These are phyloP conservation scores for Rattus rattus DNA, from an alignment of 2,113 vertebrate species.

Conservation along the genomic window DNA sequence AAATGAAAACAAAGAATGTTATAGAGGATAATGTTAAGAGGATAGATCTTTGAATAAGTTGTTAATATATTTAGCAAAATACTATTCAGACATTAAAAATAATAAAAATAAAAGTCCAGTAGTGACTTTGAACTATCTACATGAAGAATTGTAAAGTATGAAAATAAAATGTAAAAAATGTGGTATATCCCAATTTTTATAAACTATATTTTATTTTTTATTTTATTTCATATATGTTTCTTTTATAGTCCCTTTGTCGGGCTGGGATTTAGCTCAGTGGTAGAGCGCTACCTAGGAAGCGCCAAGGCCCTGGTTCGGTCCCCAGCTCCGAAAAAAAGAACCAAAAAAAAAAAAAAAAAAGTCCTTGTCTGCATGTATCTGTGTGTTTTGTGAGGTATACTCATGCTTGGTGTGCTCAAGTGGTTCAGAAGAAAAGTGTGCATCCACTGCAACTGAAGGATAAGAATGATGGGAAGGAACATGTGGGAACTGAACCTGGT, in stretches of 20 bases:
- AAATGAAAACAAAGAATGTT: conserved; percentile 45
- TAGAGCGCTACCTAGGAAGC: too few relatives aligned
- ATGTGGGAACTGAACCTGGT: neutral
- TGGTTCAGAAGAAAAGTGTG: neutral
- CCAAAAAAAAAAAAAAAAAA: too few relatives aligned
- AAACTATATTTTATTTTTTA: neutral
- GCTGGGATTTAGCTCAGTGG: too few relatives aligned
- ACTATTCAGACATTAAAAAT: conserved; percentile 6
- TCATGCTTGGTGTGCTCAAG: neutral
- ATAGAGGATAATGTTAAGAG: neutral
- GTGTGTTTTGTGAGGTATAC: neutral
- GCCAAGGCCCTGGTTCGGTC: too few relatives aligned
- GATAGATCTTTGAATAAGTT: neutral
- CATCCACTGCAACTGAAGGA: neutral
- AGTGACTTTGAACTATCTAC: neutral
- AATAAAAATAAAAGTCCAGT: neutral
- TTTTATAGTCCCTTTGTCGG: too few relatives aligned
- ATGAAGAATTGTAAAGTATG: neutral
- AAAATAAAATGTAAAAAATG: conserved; percentile 42
- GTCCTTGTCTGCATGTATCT: too few relatives aligned
- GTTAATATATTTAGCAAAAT: conserved; percentile 2
- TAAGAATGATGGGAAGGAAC: neutral
- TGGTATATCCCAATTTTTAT: conserved; percentile 15
- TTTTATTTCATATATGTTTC: neutral
- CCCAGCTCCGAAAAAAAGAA: too few relatives aligned